Evolutionary conservation across 2,113 vertebrate genomes (phyloP), one percentile per base, ranked within the genome.

Genomic region (Microtus montanus): DNA sequence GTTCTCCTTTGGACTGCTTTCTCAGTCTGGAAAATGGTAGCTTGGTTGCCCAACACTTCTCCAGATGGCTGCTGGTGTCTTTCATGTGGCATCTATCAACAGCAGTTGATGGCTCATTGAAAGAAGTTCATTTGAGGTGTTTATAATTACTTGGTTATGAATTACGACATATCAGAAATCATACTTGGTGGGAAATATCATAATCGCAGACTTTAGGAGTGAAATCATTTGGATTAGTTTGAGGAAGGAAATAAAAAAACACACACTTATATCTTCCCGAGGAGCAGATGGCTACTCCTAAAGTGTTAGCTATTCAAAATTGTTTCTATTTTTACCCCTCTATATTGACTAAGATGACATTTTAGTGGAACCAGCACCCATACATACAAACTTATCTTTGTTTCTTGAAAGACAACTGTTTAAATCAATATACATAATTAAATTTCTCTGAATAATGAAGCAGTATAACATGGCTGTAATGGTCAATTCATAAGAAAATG

Each of bases 261-360:
- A 96, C 35, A 90, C 77, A 80, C 89, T 84, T 85, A 11, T 93
- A 94, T 94, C 83, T 97, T 95, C 96, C 83, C 87, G 68, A 95
- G 92, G 95, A 97, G 93, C 97, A 97, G 97, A 97, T 97, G 96
- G 96, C 93, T 92, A 96, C 96, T 95, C 58, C 92, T 96, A 92
- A 26, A 96, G 83, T 95, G 96, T 94, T 96, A 96, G 90, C 80
- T 96, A 93, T 92, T 91, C 90, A 96, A 97, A 96, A 92, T 86
- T 77, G 38, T 95, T 95, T 95, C 96, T 94, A 95, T 95, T 97
- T 97, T 97, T 94, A 96, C 49, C 30, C 26, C 24, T 83, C 78
- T 95, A 70, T 92, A 93, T 94, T 95, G 80, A 95, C 89, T 89
- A 93, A 94, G 92, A 93, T 92, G 93, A 96, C 94, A 94, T 94